Evolutionary conservation across 2,888 invertebrate genomes (phyloP).

Genomic region (Flexamia atlantica): DNA sequence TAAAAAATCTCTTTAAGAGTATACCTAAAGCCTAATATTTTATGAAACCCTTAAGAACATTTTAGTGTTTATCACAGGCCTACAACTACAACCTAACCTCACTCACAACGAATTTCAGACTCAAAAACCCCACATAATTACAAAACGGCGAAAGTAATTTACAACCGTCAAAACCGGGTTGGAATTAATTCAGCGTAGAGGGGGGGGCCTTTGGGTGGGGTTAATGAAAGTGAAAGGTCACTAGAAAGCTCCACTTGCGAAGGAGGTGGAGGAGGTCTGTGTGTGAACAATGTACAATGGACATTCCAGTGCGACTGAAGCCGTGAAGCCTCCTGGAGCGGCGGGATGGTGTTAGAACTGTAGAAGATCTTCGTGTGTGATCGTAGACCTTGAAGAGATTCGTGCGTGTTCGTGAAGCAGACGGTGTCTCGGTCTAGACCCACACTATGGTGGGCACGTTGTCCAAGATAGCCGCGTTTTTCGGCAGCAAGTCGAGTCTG

Average conservation of each 20-base stretch:
- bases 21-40: too few species aligned
- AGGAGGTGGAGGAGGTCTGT: constrained; percentile 8
- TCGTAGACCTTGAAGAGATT: background rate
- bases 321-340: background rate
- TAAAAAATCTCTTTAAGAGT: too few species aligned
- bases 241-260: constrained; percentile 25
- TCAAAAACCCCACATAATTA: background rate
- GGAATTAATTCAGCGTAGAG: background rate
- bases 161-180: background rate
- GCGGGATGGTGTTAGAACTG: background rate
- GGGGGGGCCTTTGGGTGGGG: constrained; percentile 11
- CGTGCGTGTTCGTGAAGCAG: background rate
- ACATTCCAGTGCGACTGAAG: constrained; percentile 6
- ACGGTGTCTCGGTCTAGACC: too few species aligned
- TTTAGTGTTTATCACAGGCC: too few species aligned
- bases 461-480: constrained; percentile 80
- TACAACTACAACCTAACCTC: too few species aligned
- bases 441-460: constrained; percentile 79
- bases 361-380: background rate
- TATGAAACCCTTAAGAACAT: too few species aligned
- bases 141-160: background rate
- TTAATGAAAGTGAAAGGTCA: constrained; percentile 52
- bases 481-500: constrained; percentile 75
- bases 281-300: background rate
- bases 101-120: background rate